Base-by-base conservation (phyloP, 1,140 invertebrate genomes). In the Nephotettix cincticeps region DNA sequence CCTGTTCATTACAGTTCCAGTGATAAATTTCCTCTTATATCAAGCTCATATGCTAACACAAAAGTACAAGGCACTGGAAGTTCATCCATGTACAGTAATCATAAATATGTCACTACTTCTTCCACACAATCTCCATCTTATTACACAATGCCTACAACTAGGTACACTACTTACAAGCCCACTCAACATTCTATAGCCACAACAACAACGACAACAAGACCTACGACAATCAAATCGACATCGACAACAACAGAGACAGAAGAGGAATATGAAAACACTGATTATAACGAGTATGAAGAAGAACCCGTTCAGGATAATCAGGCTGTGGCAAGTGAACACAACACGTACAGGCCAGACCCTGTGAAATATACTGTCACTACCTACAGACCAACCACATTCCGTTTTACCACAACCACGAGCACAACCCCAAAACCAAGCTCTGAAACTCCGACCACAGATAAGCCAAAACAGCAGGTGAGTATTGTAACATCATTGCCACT, bases 21-120 rank as follows among this genome's bases (percentile, higher is more conserved):
- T 27, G 79, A 81, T n/a, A 84, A 83, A 68, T 90, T 88, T 76
- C 89, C 89, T 0, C 73, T 91, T 25, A 90, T 91, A 32, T 90
- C 89, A 1, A 90, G 84, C 72, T 90, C 88, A 1, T 91, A 91
- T 74, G 89, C 89, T 0, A 90, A 90, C 73, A 86, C 88, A 0
- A 91, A 90, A 79, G 86, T 90, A 29, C 89, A 90, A 77, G 89
- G 89, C 0, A 76, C 76, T 21, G 74, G 63, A 11, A 87, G 85
- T 73, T 87, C 86, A 72, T 86, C 86, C 65, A 84, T 82, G 17
- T 84, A 83, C 9, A 83, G 85, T 25, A 89, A 90, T 76, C 86
- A 88, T 72, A 87, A 87, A 75, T 86, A 86, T 21, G 84, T 85
- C 68, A 69, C 76, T 1, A 79, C 80, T 23, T 79, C 79, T 0